phyloP scores from a whole-genome alignment of 1,140 invertebrate genomes.

The Pseudomyrmex pallidus region DNA sequence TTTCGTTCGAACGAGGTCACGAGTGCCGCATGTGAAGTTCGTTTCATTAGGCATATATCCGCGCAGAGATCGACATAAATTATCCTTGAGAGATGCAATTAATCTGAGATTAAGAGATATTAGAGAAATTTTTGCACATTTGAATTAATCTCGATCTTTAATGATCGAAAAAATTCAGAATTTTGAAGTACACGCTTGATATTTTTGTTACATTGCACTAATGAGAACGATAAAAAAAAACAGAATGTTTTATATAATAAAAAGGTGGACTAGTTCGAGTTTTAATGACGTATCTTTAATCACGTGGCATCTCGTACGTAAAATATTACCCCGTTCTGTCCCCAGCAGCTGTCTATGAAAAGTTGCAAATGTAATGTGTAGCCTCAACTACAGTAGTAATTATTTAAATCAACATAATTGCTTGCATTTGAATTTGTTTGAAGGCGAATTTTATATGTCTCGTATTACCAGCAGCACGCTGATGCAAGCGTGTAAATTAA shows the following conservation, averaged over 20 bases:
- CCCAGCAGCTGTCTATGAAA: background rate
- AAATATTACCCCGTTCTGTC: constrained; percentile 16
- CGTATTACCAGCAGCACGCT: background rate
- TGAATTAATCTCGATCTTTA: no score
- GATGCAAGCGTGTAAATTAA: background rate
- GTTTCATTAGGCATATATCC: background rate
- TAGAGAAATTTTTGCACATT: no score
- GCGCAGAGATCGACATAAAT: constrained; percentile 12
- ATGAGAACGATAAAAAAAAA: no score
- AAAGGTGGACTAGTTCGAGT: no score
- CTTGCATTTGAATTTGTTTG: constrained; percentile 17
- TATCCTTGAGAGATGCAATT: background rate
- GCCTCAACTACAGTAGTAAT: background rate
- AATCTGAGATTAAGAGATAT: background rate
- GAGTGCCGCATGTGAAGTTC: constrained; percentile 16
- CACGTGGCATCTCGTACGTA: constrained; percentile 1
- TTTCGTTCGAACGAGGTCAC: constrained; percentile 52
- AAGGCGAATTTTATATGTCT: constrained; percentile 10
- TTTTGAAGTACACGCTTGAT: no score
- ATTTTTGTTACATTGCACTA: no score
- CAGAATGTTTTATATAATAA: no score
- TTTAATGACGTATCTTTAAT: background rate
- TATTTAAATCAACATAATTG: constrained; percentile 1
- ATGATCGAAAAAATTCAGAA: no score
- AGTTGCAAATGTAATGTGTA: background rate